A percentile compares a stretch with the other conserved stretches of the same genome.
Evolutionary conservation across 2,888 invertebrate genomes (phyloP).

Genomic region (Agonum fuliginosum): DNA sequence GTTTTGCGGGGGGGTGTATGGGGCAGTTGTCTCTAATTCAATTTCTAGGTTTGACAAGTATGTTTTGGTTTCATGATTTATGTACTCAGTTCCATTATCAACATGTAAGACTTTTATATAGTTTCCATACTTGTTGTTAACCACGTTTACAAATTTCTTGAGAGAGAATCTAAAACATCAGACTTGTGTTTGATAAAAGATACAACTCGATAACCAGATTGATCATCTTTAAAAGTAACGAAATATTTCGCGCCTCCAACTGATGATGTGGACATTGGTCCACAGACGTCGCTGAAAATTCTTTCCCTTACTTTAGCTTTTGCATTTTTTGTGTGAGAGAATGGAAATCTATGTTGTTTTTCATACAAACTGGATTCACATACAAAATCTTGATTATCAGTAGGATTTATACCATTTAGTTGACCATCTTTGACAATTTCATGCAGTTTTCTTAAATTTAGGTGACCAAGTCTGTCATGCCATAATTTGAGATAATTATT

Average conservation of each 20-base stretch:
- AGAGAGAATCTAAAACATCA: too few species aligned
- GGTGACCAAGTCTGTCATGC: constrained; percentile 59
- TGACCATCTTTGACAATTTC: constrained; percentile 44
- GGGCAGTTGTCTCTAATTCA: constrained; percentile 54
- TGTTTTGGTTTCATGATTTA: constrained; percentile 54
- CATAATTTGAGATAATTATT: constrained; percentile 19
- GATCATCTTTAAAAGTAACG: too few species aligned
- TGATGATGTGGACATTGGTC: neutral
- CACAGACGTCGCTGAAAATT: neutral
- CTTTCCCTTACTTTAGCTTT: neutral
- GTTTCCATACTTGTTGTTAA: too few species aligned
- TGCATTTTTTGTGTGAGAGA: too few species aligned
- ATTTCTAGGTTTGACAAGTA: constrained; percentile 52
- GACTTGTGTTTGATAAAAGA: too few species aligned
- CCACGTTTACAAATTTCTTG: too few species aligned
- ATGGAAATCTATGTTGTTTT: constrained; percentile 1
- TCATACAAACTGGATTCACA: neutral
- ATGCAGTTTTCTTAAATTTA: constrained; percentile 49
- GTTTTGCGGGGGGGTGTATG: constrained; percentile 64
- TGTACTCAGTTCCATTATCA: too few species aligned
- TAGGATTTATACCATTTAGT: constrained; percentile 13
- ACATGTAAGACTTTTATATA: too few species aligned
- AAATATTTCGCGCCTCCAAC: constrained; percentile 58
- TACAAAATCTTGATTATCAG: neutral
- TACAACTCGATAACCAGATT: too few species aligned